phyloP scores from a whole-genome alignment of 2,797 vertebrate genomes.

The Huso huso region DNA sequence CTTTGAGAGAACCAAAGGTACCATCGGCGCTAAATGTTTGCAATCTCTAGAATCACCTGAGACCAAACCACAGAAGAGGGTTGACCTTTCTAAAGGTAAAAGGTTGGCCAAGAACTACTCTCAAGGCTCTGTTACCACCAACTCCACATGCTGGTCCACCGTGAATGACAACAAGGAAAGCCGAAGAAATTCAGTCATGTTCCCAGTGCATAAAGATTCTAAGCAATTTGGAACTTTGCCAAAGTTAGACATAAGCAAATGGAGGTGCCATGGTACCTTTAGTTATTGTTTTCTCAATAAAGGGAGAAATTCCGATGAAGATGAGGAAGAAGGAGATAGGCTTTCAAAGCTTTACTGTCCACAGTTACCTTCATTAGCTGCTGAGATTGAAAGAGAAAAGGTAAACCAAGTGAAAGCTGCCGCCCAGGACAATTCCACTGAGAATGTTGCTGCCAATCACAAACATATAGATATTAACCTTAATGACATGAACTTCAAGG shows the following conservation, averaged over 20 bases:
- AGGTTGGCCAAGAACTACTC: slow-evolving; percentile 77
- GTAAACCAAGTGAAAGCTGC: slow-evolving; percentile 31
- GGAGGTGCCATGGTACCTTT: slow-evolving; percentile 78
- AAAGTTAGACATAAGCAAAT: slow-evolving; percentile 60
- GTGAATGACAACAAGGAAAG: slow-evolving; percentile 43
- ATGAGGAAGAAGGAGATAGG: slow-evolving; percentile 64
- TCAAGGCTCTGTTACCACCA: slow-evolving; percentile 65
- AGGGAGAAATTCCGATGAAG: slow-evolving; percentile 47
- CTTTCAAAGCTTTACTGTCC: slow-evolving; percentile 46
- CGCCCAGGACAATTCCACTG: slow-evolving; percentile 34
- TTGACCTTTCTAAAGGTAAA: slow-evolving; percentile 59
- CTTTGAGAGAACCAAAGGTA: slow-evolving; percentile 67
- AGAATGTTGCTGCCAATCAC: slow-evolving; percentile 45
- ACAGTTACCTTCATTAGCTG: slow-evolving; percentile 34
- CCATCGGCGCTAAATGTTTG: slow-evolving; percentile 53
- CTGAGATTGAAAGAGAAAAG: slow-evolving; percentile 34
- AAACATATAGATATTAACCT: slow-evolving; percentile 42
- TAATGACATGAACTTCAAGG: slow-evolving; percentile 62
- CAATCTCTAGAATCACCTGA: slow-evolving; percentile 47
- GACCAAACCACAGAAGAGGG: slow-evolving; percentile 50
- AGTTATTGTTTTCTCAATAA: slow-evolving; percentile 76
- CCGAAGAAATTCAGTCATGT: slow-evolving; percentile 47
- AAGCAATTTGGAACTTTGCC: slow-evolving; percentile 66
- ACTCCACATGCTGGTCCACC: slow-evolving; percentile 53
- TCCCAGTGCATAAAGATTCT: slow-evolving; percentile 61